Conservation (phyloP, 2,113 vertebrate genomes). For the Diphyllodes magnificus region DNA sequence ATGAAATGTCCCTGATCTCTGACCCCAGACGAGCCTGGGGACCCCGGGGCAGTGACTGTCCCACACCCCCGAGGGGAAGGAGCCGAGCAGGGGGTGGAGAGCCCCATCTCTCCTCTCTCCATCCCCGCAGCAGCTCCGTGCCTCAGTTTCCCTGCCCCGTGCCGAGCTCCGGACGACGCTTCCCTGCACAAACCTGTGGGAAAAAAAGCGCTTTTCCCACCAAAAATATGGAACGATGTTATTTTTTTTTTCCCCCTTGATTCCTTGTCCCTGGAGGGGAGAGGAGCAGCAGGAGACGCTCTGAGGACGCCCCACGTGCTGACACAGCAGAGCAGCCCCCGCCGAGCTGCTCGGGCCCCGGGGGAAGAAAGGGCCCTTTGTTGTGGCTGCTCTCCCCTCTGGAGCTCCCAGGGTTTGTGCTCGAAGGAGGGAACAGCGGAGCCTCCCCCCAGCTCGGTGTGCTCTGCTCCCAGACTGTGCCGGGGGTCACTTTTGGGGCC, state of each 20-base stretch:
- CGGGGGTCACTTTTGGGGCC: rapidly evolving
- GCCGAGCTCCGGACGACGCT: not conserved
- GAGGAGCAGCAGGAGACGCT: not conserved
- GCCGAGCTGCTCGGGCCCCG: rapidly evolving
- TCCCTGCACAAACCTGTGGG: rapidly evolving
- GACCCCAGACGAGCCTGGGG: rapidly evolving
- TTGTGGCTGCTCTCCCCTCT: not conserved
- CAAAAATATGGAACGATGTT: rapidly evolving
- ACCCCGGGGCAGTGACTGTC: rapidly evolving
- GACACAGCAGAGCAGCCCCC: not conserved
- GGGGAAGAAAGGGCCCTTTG: not conserved
- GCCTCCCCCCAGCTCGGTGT: not conserved
- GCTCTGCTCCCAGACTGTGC: rapidly evolving
- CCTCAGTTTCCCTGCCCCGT: not conserved
- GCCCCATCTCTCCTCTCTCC: not conserved
- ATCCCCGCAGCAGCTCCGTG: not conserved
- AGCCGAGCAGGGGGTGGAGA: rapidly evolving
- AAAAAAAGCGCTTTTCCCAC: rapidly evolving
- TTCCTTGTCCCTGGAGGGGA: not conserved
- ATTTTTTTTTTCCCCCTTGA: rapidly evolving
- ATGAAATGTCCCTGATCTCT: rapidly evolving
- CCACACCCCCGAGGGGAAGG: rapidly evolving
- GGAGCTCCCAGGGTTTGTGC: not conserved
- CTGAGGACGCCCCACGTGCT: not conserved
- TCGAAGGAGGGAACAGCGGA: rapidly evolving